Percentiles rank a stretch among this genome's conserved stretches.
phyloP scores from a whole-genome alignment of 2,888 invertebrate species.

The Empis stercorea region DNA sequence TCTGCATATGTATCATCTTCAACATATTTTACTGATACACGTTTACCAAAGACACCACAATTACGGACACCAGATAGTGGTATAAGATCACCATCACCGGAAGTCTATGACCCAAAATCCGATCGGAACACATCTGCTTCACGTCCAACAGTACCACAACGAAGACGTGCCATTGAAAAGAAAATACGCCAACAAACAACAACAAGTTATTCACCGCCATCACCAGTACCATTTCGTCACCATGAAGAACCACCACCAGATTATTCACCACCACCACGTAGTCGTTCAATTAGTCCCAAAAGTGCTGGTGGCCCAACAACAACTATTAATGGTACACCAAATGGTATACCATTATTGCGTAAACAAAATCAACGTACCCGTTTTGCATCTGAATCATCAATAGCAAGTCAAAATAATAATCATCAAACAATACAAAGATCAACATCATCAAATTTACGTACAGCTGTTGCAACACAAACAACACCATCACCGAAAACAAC shows the following conservation, averaged over 20 bases:
- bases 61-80: conserved; percentile 17
- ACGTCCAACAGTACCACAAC: conserved; percentile 52
- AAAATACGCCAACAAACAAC: conserved; percentile 38
- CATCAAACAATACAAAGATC: conserved; percentile 16
- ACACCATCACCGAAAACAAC: conserved; percentile 26
- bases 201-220: conserved; percentile 28
- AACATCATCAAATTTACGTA: conserved; percentile 11
- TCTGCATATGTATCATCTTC: conserved; percentile 45
- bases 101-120: conserved; percentile 10
- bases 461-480: conserved; percentile 30
- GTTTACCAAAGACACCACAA: conserved; percentile 37
- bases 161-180: conserved; percentile 44
- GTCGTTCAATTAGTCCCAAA: conserved; percentile 30
- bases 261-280: conserved; percentile 49
- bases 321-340: conserved; percentile 34
- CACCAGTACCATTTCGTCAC: conserved; percentile 32
- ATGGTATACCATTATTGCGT: conserved; percentile 32
- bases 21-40: conserved; percentile 44
- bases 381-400: conserved; percentile 42
- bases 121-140: conserved; percentile 1
- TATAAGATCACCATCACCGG: conserved; percentile 15
- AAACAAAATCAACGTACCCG: conserved; percentile 53
- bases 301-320: conserved; percentile 10
- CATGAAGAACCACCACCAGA: conserved; percentile 52
- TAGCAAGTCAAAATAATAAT: conserved; percentile 14